Evolutionary conservation across 2,113 vertebrate genomes (phyloP).

Genomic region (Psilopsiagon aurifrons): DNA sequence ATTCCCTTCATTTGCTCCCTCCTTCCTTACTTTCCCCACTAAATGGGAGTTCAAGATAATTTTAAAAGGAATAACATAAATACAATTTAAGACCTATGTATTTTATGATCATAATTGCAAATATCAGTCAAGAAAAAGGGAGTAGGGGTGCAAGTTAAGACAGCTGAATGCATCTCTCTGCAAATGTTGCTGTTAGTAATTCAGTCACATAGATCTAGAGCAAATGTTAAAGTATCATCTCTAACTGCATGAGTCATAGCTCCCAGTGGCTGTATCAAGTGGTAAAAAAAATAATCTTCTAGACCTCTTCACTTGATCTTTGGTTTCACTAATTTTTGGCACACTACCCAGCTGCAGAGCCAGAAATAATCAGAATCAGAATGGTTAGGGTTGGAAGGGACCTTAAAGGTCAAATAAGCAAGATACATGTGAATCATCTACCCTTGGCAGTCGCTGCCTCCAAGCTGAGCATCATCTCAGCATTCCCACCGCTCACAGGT

Average conservation of each 20-base stretch:
- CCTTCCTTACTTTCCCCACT: neutral
- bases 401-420: neutral
- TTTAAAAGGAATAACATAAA: neutral
- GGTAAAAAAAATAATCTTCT: neutral
- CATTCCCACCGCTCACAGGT: fast-evolving
- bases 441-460: neutral
- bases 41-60: neutral
- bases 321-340: neutral
- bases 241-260: neutral
- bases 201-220: neutral
- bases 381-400: neutral
- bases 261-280: neutral
- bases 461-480: neutral
- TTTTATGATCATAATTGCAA: neutral
- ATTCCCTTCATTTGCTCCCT: neutral
- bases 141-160: neutral
- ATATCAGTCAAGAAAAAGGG: neutral
- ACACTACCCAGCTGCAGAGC: neutral
- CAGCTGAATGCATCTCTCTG: neutral
- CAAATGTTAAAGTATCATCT: neutral
- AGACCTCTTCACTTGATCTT: neutral
- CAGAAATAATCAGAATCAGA: neutral
- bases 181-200: neutral
- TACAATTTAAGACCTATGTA: neutral
- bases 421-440: neutral